phyloP scores from a whole-genome alignment of 2,888 invertebrate genomes.

The Xylota sylvarum region DNA sequence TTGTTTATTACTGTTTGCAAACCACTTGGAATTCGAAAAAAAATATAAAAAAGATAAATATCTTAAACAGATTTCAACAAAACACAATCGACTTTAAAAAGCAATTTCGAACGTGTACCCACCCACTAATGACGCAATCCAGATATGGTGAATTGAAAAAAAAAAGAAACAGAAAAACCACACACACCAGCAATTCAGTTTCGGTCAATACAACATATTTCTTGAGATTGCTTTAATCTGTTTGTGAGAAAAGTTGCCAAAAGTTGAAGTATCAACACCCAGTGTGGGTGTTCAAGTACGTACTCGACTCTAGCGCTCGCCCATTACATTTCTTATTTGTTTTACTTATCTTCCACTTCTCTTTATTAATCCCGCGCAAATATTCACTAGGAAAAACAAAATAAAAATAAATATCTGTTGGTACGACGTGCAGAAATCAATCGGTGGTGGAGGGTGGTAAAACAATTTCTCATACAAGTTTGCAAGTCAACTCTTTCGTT shows the following conservation, averaged over 20 bases:
- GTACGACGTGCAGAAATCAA: conserved; percentile 42
- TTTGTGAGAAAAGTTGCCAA: conserved; percentile 60
- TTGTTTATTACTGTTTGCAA: conserved; percentile 12
- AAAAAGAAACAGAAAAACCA: conserved; percentile 17
- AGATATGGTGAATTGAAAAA: conserved; percentile 38
- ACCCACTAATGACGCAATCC: conserved; percentile 70
- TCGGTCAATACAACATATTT: conserved; percentile 64
- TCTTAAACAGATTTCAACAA: conserved; percentile 25
- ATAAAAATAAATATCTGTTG: background rate
- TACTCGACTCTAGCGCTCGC: conserved; percentile 43
- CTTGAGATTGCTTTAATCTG: conserved; percentile 35
- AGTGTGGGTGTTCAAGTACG: conserved; percentile 62
- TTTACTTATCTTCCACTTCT: conserved; percentile 38
- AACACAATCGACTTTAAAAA: conserved; percentile 35
- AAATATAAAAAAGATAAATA: conserved; percentile 36
- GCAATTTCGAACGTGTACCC: conserved; percentile 53
- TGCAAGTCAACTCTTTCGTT: conserved; percentile 65
- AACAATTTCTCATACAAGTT: conserved; percentile 46
- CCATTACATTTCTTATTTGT: conserved; percentile 54
- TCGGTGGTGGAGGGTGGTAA: background rate
- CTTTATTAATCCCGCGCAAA: conserved; percentile 59
- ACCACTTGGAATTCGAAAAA: conserved; percentile 5
- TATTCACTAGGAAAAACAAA: conserved; percentile 26
- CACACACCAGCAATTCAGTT: conserved; percentile 28
- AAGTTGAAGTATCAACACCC: conserved; percentile 32